phyloP scores from a whole-genome alignment of 2,113 vertebrate species.

The Platysteira castanea region DNA sequence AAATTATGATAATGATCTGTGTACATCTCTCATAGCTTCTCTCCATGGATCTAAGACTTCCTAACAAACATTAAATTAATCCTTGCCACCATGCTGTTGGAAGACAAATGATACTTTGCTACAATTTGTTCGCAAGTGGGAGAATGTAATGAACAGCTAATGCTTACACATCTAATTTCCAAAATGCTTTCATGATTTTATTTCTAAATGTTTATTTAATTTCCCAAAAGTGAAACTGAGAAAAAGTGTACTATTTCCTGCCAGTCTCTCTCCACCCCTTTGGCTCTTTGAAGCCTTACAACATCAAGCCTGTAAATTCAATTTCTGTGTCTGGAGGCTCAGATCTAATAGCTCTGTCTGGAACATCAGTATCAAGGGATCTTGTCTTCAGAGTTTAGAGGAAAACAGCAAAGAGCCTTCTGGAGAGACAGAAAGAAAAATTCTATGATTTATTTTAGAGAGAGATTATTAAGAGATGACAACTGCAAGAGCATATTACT shows the following conservation, averaged over 20 bases:
- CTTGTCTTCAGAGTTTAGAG: not conserved
- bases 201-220: constrained; percentile 41
- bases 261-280: not conserved
- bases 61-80: constrained; percentile 18
- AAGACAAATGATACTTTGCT: constrained; percentile 1
- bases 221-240: constrained; percentile 3
- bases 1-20: not conserved
- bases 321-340: constrained; percentile 24
- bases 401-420: not conserved
- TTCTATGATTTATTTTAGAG: not conserved
- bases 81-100: not conserved
- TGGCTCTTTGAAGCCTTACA: not conserved
- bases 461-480: not conserved
- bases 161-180: not conserved
- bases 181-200: not conserved
- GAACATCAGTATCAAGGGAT: constrained; percentile 24
- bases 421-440: not conserved
- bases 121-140: not conserved
- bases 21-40: not conserved
- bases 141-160: constrained; percentile 19
- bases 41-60: not conserved
- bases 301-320: constrained; percentile 1
- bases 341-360: constrained; percentile 46
- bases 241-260: not conserved
- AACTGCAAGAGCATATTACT: not conserved